Evolutionary conservation across 2,113 vertebrate species (phyloP), one percentile per base, ranked within the genome.

Genomic region (Tyto alba): DNA sequence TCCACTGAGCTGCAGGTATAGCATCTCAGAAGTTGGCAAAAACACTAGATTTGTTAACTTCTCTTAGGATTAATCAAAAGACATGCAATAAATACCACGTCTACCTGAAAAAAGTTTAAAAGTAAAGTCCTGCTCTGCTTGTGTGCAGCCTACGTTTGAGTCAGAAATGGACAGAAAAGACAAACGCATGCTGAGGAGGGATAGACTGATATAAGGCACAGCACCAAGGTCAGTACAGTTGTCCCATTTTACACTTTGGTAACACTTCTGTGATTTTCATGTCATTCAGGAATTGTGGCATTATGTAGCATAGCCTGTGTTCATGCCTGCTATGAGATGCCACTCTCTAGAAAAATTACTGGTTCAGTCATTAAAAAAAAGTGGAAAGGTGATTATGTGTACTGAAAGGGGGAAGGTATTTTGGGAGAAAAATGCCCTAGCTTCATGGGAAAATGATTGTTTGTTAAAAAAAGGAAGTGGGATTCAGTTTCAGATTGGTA

Each of bases 1-100:
- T 16, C 60, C 13, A 3, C 43, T 0, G 1, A 69, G 43, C 72
- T 81, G 29, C 26, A 14, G 25, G 6, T 16, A 20, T 3, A 23
- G 11, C 69, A 8, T 47, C 64, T 32, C 20, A 0, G 8, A 53
- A 36, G 21, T 3, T 48, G 82, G 48, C 23, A 12, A 1, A 1
- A 71, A 22, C 4, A 6, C 52, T 45, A 5, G 32, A 18, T 26
- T 64, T n/a, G 6, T 60, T 30, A n/a, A 21, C 27, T 48, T 14
- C 25, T 53, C n/a, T 34, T 27, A 17, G n/a, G 41, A 50, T 63
- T 26, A 43, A 21, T 63, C 48, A 41, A 43, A 55, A 48, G 16
- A 38, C 9, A 2, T 11, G 22, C 36, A 26, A 25, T 43, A 57
- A 52, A 38, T 43, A 57, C 41, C 7, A 2, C 2, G 11, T 50